Evolutionary conservation across 2,797 vertebrate genomes (phyloP).

Genomic region (Megaceryle alcyon): DNA sequence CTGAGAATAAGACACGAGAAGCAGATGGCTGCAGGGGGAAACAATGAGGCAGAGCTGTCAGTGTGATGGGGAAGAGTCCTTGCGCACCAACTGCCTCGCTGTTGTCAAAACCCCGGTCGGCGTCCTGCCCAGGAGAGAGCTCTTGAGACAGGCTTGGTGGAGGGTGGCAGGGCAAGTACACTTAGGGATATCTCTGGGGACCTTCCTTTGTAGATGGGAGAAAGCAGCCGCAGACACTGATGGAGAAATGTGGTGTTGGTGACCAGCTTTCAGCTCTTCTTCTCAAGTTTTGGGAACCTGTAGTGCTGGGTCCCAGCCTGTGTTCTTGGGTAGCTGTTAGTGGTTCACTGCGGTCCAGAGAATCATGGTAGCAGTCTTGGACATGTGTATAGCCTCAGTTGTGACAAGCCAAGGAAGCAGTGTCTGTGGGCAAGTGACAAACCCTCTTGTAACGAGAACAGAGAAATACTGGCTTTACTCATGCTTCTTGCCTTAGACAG

Average conservation of each 20-base stretch:
- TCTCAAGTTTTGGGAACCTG: rapidly evolving
- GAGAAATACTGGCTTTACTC: background rate
- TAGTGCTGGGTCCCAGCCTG: background rate
- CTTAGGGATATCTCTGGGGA: background rate
- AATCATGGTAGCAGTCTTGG: background rate
- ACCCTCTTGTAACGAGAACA: background rate
- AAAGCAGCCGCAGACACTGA: rapidly evolving
- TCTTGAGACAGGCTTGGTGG: background rate
- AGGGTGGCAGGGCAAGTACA: background rate
- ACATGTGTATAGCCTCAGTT: background rate
- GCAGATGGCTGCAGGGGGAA: constrained; percentile 51
- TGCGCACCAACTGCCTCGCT: background rate
- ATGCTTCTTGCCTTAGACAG: background rate
- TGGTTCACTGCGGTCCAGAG: background rate
- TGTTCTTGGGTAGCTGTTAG: background rate
- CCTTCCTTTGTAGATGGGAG: background rate
- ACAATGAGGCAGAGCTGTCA: constrained; percentile 61
- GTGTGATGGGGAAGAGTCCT: background rate
- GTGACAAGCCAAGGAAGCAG: background rate
- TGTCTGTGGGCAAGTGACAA: background rate
- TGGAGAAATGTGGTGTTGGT: background rate
- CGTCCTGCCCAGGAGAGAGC: background rate
- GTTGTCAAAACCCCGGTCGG: background rate
- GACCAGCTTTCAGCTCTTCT: background rate
- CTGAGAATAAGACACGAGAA: constrained; percentile 30